These are phyloP conservation scores for Peromyscus maniculatus DNA, from an alignment of 2,113 vertebrate genomes.

Conservation along the genomic window DNA sequence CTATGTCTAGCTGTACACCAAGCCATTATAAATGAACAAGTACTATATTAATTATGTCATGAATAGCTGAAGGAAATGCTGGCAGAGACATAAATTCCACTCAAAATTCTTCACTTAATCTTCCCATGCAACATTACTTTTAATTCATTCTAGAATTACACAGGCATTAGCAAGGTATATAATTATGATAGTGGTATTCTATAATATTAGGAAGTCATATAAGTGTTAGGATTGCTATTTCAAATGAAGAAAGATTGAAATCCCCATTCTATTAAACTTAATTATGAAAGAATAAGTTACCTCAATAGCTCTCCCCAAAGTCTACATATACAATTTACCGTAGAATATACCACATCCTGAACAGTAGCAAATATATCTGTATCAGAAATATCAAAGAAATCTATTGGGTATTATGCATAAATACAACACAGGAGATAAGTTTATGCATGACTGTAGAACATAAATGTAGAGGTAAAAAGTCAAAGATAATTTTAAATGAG, in stretches of 20 bases:
- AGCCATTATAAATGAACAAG: conserved; percentile 80
- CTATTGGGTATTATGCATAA: neutral
- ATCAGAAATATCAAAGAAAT: neutral
- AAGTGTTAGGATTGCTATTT: conserved; percentile 39
- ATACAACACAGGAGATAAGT: neutral
- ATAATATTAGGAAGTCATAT: conserved; percentile 45
- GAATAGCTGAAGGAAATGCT: conserved; percentile 70
- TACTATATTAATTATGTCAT: conserved; percentile 68
- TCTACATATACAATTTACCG: neutral
- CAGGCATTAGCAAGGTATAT: conserved; percentile 75
- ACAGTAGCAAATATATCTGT: neutral
- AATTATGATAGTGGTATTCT: conserved; percentile 68
- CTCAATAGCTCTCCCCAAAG: neutral
- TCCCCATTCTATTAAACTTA: conserved; percentile 41
- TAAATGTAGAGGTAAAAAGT: conserved; percentile 9
- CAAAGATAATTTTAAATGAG: conserved; percentile 37
- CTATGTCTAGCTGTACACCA: conserved; percentile 58
- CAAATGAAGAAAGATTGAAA: conserved; percentile 11
- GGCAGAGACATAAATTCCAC: conserved; percentile 57
- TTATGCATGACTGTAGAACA: neutral
- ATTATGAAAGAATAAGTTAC: conserved; percentile 20
- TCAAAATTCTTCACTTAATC: neutral
- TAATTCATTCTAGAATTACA: conserved; percentile 71
- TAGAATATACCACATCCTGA: neutral
- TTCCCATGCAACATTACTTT: conserved; percentile 50